A percentile compares a stretch with the other conserved stretches of the same genome.
phyloP scores from a whole-genome alignment of 2,888 invertebrate species.

The Colletes collaris region DNA sequence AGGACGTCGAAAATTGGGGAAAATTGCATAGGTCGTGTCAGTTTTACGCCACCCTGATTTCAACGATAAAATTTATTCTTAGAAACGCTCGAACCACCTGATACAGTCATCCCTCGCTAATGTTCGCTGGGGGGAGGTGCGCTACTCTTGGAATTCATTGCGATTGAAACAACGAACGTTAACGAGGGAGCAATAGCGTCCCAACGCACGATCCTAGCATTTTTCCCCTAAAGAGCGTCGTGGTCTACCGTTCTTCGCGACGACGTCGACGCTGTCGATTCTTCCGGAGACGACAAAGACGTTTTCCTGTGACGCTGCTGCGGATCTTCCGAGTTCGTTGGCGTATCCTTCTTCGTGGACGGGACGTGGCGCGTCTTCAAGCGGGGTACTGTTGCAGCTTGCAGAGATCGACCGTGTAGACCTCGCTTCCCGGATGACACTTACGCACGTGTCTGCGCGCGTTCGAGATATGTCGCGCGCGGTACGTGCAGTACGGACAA shows the following conservation, averaged over 20 bases:
- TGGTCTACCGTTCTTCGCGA: conserved; percentile 50
- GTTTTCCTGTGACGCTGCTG: too few species aligned
- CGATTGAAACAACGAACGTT: too few species aligned
- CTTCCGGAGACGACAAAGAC: background rate
- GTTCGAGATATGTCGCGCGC: conserved; percentile 73
- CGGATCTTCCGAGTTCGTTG: too few species aligned
- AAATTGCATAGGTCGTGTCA: conserved; percentile 17
- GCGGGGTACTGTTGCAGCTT: conserved; percentile 45
- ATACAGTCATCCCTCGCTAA: too few species aligned
- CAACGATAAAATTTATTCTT: too few species aligned
- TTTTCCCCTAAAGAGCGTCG: background rate
- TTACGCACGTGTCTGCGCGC: conserved; percentile 73
- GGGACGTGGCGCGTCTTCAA: conserved; percentile 15
- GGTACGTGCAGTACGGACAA: conserved; percentile 75
- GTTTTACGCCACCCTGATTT: too few species aligned
- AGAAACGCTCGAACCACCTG: too few species aligned
- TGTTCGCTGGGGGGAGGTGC: too few species aligned
- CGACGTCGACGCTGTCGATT: background rate
- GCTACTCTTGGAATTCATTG: too few species aligned
- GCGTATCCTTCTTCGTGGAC: background rate
- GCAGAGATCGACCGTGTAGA: conserved; percentile 67
- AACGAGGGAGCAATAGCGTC: too few species aligned
- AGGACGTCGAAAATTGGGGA: background rate
- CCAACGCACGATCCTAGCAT: conserved; percentile 12
- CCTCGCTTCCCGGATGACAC: conserved; percentile 68